These are phyloP conservation scores for Noctilio leporinus DNA, from an alignment of 2,113 vertebrate genomes.

Conservation along the genomic window DNA sequence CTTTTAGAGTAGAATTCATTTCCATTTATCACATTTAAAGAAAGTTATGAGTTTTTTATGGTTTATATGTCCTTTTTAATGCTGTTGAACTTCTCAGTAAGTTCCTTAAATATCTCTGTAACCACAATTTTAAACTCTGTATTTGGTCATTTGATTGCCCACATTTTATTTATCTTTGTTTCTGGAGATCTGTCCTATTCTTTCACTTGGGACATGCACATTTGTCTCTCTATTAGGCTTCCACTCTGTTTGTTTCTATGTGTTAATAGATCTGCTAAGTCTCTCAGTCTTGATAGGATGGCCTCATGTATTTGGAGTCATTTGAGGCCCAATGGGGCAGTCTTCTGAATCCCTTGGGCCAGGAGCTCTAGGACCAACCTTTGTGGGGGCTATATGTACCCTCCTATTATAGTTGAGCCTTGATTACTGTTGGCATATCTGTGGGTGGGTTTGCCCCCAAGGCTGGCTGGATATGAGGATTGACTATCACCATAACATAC, in stretches of 20 bases:
- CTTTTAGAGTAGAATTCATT: neutral
- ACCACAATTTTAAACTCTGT: neutral
- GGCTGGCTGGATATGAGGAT: neutral
- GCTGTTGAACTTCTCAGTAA: neutral
- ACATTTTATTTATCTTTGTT: neutral
- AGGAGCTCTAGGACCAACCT: neutral
- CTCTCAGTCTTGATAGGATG: neutral
- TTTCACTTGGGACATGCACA: neutral
- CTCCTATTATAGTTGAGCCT: neutral
- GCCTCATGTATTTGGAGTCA: neutral
- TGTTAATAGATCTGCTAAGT: neutral
- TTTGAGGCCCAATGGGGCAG: neutral
- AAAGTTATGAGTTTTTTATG: neutral
- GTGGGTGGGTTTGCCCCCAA: neutral
- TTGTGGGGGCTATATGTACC: neutral
- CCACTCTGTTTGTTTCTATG: neutral
- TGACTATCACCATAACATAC: neutral
- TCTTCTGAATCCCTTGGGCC: neutral
- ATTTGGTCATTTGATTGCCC: neutral
- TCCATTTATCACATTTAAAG: too few species aligned
- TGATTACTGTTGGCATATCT: neutral
- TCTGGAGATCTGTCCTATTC: neutral
- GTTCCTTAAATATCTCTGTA: neutral
- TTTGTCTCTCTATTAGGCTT: neutral
- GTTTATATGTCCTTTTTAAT: neutral